Percentiles rank a stretch among this genome's conserved stretches.
Evolutionary conservation across 2,888 invertebrate genomes (phyloP).

Genomic region (Stramonita haemastoma): DNA sequence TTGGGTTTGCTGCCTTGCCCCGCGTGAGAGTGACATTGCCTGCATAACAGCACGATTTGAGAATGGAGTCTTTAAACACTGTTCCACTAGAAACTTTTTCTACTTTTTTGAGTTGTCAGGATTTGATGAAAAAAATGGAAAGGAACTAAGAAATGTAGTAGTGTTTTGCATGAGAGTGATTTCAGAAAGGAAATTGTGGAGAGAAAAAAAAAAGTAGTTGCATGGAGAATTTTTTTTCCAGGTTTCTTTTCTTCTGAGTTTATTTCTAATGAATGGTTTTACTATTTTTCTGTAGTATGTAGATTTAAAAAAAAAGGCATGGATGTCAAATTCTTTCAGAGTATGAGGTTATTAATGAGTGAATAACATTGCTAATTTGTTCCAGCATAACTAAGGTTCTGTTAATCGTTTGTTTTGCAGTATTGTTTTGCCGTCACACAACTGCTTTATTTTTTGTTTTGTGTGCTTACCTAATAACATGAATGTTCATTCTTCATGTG

Average conservation of each 20-base stretch:
- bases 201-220: neutral
- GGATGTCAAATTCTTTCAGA: neutral
- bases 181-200: neutral
- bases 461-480: no score
- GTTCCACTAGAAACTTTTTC: neutral
- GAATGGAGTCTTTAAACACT: neutral
- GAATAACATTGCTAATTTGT: no score
- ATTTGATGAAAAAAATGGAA: neutral
- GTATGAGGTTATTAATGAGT: no score
- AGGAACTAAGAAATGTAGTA: neutral
- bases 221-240: neutral
- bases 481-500: no score
- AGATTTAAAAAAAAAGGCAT: neutral
- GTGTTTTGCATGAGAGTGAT: neutral
- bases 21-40: neutral
- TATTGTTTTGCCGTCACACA: neutral
- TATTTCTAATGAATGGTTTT: neutral
- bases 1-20: conserved; percentile 27
- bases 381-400: no score
- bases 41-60: conserved; percentile 26
- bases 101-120: neutral
- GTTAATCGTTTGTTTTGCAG: no score
- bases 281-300: neutral
- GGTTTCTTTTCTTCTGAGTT: neutral
- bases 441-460: neutral